Conservation (phyloP, 2,113 vertebrate genomes). For the Neogale vison region DNA sequence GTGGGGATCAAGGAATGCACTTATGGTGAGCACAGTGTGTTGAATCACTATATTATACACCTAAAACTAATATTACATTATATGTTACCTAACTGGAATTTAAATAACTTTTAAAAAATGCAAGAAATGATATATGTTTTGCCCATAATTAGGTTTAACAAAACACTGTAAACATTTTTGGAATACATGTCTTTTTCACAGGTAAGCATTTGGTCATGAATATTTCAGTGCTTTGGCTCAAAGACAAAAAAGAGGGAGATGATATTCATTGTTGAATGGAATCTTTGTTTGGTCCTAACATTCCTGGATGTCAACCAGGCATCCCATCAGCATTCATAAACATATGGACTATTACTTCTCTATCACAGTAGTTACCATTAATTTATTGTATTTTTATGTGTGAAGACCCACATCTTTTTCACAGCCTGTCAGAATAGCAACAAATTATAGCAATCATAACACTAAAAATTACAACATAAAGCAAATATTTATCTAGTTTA, state of each 20-base stretch:
- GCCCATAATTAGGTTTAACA: constrained; percentile 14
- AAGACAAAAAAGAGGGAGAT: constrained; percentile 50
- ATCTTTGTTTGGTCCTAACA: constrained; percentile 56
- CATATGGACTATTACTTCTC: constrained; percentile 70
- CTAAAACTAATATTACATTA: background rate
- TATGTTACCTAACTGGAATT: background rate
- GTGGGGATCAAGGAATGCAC: background rate
- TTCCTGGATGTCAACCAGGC: constrained; percentile 36
- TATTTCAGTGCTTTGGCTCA: constrained; percentile 53
- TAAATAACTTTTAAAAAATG: background rate
- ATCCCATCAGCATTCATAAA: constrained; percentile 63
- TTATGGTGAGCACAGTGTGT: background rate
- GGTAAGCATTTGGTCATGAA: constrained; percentile 62
- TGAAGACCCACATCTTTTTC: constrained; percentile 68
- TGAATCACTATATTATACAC: background rate
- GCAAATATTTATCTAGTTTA: constrained; percentile 77
- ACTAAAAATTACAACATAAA: constrained; percentile 57
- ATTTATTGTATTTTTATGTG: constrained; percentile 76
- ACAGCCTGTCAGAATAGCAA: constrained; percentile 47
- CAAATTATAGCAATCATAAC: constrained; percentile 64
- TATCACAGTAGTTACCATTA: constrained; percentile 53
- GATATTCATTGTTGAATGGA: constrained; percentile 44
- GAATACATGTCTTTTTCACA: constrained; percentile 44
- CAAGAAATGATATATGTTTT: constrained; percentile 32
- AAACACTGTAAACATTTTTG: constrained; percentile 35